Base-by-base conservation (phyloP, 2,113 vertebrate genomes). In the Myotis yumanensis region DNA sequence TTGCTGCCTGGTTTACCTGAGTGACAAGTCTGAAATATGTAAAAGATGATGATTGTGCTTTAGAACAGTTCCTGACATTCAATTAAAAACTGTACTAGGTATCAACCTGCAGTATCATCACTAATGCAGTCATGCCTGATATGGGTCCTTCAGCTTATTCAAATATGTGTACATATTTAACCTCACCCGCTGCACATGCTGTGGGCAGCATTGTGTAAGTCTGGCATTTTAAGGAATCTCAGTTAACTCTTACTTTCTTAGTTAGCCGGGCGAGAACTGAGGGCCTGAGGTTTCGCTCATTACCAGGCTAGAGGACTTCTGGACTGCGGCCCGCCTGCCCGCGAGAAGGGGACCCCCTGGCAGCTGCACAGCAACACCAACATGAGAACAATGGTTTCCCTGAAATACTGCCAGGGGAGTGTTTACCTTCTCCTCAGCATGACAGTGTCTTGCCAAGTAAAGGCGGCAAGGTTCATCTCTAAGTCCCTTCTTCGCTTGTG, bases 211-310 rank as follows among this genome's bases (percentile, higher is more conserved):
- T 88, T 40, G 51, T 71, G 43, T 59, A 77, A 93, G 51, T 40
- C 82, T 87, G 57, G 51, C 71, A 87, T 89, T 90, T 81, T 89
- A 86, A 81, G 71, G 75, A 69, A 76, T 93, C 79, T 92, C 92
- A 64, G 59, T 77, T 72, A 93, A 87, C 91, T 66, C 64, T 95
- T 57, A 57, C 90, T 52, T 90, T 94, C 73, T 85, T 86, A 87
- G 40, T 69, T 71, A 81, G 84, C 73, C 76, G 79, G 79, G 89
- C 86, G 75, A 91, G 75, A 95, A 94, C 88, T n/a, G 94, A 92
- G 71, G 62, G 90, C 68, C 93, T 86, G 87, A 71, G 77, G 52
- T 92, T 95, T 92, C 48, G 64, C 46, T 93, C 23, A 93, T 96
- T 30, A 89, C 62, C 46, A 40, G 71, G 48, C 57, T 52, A 72